phyloP scores from a whole-genome alignment of 2,888 invertebrate genomes.

The Phyllotreta cruciferae region DNA sequence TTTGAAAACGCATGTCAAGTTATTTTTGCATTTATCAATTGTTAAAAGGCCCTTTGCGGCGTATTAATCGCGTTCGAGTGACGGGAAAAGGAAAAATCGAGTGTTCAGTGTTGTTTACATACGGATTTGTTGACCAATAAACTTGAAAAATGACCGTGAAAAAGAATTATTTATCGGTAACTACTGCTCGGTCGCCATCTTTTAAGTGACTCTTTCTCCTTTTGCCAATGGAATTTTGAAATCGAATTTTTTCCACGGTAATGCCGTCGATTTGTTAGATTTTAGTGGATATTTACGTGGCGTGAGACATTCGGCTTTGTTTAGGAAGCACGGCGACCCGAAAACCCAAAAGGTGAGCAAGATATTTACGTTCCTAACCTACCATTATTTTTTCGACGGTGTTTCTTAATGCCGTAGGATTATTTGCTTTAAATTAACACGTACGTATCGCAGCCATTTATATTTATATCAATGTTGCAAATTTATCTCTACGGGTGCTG shows the following conservation, averaged over 20 bases:
- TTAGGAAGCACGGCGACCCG: conserved; percentile 35
- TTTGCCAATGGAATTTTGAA: conserved; percentile 48
- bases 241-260: conserved; percentile 49
- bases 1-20: conserved; percentile 56
- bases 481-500: no score
- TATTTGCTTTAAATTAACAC: conserved; percentile 6
- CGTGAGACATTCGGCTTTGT: conserved; percentile 34
- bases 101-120: conserved; percentile 50
- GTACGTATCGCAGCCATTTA: background rate
- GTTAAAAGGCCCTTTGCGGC: conserved; percentile 33
- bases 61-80: conserved; percentile 35
- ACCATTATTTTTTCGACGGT: background rate
- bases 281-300: conserved; percentile 44
- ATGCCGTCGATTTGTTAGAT: conserved; percentile 50
- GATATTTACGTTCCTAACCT: conserved; percentile 24
- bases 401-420: background rate
- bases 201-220: conserved; percentile 63
- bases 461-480: background rate
- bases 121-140: conserved; percentile 58
- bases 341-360: conserved; percentile 39
- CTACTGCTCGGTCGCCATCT: conserved; percentile 67
- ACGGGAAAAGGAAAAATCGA: conserved; percentile 37
- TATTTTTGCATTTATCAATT: conserved; percentile 43
- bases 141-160: conserved; percentile 60
- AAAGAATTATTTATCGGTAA: conserved; percentile 61